These are phyloP conservation scores for Apolygus lucorum DNA, from an alignment of 1,140 invertebrate genomes.

Conservation along the genomic window DNA sequence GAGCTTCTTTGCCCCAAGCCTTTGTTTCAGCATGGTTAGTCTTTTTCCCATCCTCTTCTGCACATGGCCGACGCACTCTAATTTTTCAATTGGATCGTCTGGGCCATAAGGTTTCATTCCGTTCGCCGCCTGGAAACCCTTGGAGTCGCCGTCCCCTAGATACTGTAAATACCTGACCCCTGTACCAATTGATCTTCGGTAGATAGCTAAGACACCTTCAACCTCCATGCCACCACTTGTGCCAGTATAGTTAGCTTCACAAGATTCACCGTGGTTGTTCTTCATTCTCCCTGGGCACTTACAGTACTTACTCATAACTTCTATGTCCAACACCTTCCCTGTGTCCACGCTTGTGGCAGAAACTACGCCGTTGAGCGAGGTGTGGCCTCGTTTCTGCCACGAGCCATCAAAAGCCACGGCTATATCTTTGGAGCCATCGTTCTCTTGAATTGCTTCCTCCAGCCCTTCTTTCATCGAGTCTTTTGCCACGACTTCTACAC, in stretches of 20 bases:
- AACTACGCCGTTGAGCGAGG: too few relatives aligned
- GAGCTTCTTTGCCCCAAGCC: not conserved
- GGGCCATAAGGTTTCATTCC: conserved; percentile 25
- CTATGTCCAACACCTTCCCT: conserved; percentile 26
- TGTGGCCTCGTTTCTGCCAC: too few relatives aligned
- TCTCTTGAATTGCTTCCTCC: conserved; percentile 22
- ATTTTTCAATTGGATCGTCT: conserved; percentile 24
- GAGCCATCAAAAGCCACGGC: too few relatives aligned
- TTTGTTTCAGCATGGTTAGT: not conserved
- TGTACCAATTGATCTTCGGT: conserved; percentile 27
- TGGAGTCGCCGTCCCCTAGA: conserved; percentile 29
- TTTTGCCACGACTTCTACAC: conserved; percentile 1
- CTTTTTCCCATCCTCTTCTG: not conserved
- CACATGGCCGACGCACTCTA: too few relatives aligned
- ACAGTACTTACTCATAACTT: conserved; percentile 26
- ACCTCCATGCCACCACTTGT: conserved; percentile 33
- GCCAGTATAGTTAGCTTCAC: conserved; percentile 29
- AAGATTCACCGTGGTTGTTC: conserved; percentile 1
- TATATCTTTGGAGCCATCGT: conserved; percentile 16
- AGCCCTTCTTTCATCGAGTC: conserved; percentile 24
- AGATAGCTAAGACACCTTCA: conserved; percentile 30
- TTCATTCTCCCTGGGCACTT: conserved; percentile 18
- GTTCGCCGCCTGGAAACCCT: conserved; percentile 19
- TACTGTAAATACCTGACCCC: conserved; percentile 20
- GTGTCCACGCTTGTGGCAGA: conserved; percentile 24